Conservation (phyloP, 2,888 invertebrate species). For the Acleris holmiana region DNA sequence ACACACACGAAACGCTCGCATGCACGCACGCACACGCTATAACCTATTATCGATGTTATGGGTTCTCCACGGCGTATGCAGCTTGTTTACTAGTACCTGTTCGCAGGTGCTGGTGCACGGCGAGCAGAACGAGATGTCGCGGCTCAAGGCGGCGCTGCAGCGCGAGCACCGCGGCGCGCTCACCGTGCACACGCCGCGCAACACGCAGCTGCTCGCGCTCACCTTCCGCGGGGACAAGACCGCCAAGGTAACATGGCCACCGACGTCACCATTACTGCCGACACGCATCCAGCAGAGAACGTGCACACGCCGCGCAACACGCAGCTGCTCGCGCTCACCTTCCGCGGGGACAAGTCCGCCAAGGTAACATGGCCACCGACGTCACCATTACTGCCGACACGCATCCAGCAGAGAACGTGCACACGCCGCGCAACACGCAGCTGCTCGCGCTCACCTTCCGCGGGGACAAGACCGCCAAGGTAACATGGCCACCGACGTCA, state of each 20-base stretch:
- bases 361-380: no score
- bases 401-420: no score
- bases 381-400: no score
- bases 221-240: slow-evolving; percentile 97
- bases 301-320: slow-evolving; percentile 99
- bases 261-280: no score
- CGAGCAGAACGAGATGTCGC: slow-evolving; percentile 99
- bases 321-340: slow-evolving; percentile 95
- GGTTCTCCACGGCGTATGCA: no score
- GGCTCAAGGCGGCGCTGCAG: slow-evolving; percentile 96
- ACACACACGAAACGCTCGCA: no score
- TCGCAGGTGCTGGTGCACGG: slow-evolving; percentile 96
- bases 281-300: no score
- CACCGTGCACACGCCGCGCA: slow-evolving; percentile 97
- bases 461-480: slow-evolving; percentile 90
- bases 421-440: slow-evolving; percentile 98
- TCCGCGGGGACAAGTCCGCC: slow-evolving; percentile 94
- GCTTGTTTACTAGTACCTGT: neutral
- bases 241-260: slow-evolving; percentile 18
- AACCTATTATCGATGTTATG: no score
- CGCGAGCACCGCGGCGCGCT: slow-evolving; percentile 97
- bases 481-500: no score
- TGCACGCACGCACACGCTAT: no score
- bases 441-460: slow-evolving; percentile 96
- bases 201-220: slow-evolving; percentile 96